Base-by-base conservation (phyloP, 2,888 invertebrate species). In the Aporophyla lueneburgensis region DNA sequence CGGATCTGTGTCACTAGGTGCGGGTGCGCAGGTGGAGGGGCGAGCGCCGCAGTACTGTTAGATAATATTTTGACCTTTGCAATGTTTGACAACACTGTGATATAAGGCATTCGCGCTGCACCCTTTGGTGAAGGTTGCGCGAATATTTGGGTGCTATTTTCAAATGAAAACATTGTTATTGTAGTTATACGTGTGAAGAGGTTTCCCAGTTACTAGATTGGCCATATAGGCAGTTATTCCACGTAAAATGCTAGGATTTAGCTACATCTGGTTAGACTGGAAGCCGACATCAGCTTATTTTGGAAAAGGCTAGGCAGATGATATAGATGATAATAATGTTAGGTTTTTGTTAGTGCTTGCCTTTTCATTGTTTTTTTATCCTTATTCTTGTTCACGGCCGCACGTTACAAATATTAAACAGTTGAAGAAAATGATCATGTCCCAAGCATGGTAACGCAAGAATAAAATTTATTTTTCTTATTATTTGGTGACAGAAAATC, bases 31-130 rank as follows among this genome's bases (percentile, higher is more conserved):
- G 85, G 89, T 76, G 74, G 80, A 16, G 67, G 63, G 63, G 56
- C 33, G 74, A 67, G 71, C 78, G 66, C 84, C 76, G 92, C 92
- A 91, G 92, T 88, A 75, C 86, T 90, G 89, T 95, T 95, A 95
- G 93, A 94, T 95, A 95, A 95, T 87, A 87, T 83, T 87, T 40
- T 93, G 95, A 95, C 95, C 95, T 95, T 94, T 94, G 90, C 88
- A 89, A 87, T 91, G 86, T 91, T 91, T 91, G 88, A 87, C 86
- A 81, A 88, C 54, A 85, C 78, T 84, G 54, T 72, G 71, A 74
- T 81, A 68, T 72, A 62, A 74, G 61, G 24, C 69, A 51, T 33
- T 61, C 59, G 61, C 49, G 46, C 79, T 40, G n/a, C 49, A 76
- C 70, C n/a, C 51, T 46, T n/a, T 10, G 24, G 16, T 43, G 43